Base-by-base conservation (phyloP, 2,888 invertebrate species). In the Candidula unifasciata region DNA sequence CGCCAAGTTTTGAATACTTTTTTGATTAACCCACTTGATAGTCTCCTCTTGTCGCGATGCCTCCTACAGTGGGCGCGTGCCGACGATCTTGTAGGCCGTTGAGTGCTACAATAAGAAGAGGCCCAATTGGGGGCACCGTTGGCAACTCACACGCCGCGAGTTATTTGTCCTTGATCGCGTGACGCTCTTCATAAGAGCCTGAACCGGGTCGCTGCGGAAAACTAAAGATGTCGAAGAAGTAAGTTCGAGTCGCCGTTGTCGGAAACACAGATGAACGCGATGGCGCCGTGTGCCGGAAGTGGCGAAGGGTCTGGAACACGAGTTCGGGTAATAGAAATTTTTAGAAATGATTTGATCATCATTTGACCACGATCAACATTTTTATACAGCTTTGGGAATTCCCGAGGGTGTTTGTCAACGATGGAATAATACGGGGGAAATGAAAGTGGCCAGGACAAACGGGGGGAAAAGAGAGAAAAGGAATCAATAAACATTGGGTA, bases 121-220 rank as follows among this genome's bases (percentile, higher is more conserved):
- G 13, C 33, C 54, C 69, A 83, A 74, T 76, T 68, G 57, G 54
- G 33, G 69, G 54, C 78, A 78, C 18, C 78, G 52, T 35, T 33
- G 77, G 37, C 52, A 37, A 83, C 82, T 64, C 77, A 33, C 60
- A 52, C 57, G 83, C 83, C 83, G 74, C 68, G 69, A 83, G 83
- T 78, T 83, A 83, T 83, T 83, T 83, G 83, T 78, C 44, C 69
- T 83, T 83, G 83, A 69, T 21, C 83, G 83, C 83, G 83, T 83
- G 83, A 54, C 54, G 71, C 54, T 24, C n/a, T n/a, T 35, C 21
- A 18, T 69, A 30, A 57, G 52, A n/a, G 76, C 35, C n/a, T 21
- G 30, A 66, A 57, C 57, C 27, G 60, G n/a, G 44, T 13, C 57
- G 71, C 69, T 21, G 16, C 21, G 27, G 73, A 37, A 60, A 60